Evolutionary conservation across 2,888 invertebrate species (phyloP), one percentile per base, ranked within the genome.

Genomic region (Leptogaster cylindrica): DNA sequence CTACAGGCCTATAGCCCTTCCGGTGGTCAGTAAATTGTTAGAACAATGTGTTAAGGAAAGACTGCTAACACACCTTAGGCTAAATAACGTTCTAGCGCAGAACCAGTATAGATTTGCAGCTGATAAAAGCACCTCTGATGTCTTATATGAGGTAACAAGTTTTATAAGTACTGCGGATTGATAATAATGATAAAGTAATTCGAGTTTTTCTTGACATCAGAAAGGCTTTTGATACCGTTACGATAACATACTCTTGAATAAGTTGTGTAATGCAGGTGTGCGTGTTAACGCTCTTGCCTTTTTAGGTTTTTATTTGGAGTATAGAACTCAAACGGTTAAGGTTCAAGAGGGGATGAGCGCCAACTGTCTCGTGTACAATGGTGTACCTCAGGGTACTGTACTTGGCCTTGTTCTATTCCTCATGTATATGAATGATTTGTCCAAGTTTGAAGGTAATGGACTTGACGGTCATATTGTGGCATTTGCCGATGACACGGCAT

Each of bases 171-270:
- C n/a, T n/a, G 10, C 12, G 44, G 14, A 14, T 64, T 2, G 48
- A 64, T 12, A 33, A 48, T 0, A 33, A 48, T n/a, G 16, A 33
- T 2, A 31, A 64, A 14, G 33, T 33, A 1, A 12, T 48, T 2
- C 33, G 46, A 6, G 23, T 64, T 16, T 48, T 48, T 12, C 20
- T 48, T 6, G 64, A 64, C 8, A 14, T 64, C 6, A 31, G 31
- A 16, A 65, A 65, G 16, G 65, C 65, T n/a, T 65, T 65, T 20
- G 65, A 65, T 23, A 65, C 36, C 3, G 50, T 65, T 2, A 31
- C 20, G 51, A 65, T 41, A n/a, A 23, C 3, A 36, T 51, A 25
- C 41, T 65, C 3, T 8, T 65, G 12, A 27, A 18, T 8, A 65
- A 39, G 25, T 5, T 65, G 5, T 2, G 1, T 10, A 7, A 6